phyloP scores from a whole-genome alignment of 1,140 invertebrate species.

The fruit fly (Drosophila melanogaster) region Release_6_plus_ISO1_MT NC_004354.4:21196001-21196500 shows the following conservation, averaged over 20 bases:
- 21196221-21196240: not conserved
- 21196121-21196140: not conserved
- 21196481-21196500: slow-evolving; percentile 29
- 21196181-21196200: not conserved
- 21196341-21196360: slow-evolving; percentile 19
- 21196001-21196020: not conserved
- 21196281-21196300: not conserved
- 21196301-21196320: slow-evolving; percentile 6
- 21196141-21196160: not conserved
- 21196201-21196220: slow-evolving; percentile 1
- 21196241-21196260: slow-evolving; percentile 3
- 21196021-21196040: no score
- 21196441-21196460: slow-evolving; percentile 6
- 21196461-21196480: slow-evolving; percentile 16
- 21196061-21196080: no score
- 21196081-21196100: no score
- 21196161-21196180: no score
- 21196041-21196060: no score
- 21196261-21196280: not conserved
- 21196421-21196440: slow-evolving; percentile 29
- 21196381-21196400: slow-evolving; percentile 17
- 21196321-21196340: not conserved
- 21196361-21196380: slow-evolving; percentile 30
- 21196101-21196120: no score
- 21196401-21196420: slow-evolving; percentile 14